Evolutionary conservation across 2,888 invertebrate genomes (phyloP), one percentile per base, ranked within the genome.

Genomic region (Lamproptera curius): DNA sequence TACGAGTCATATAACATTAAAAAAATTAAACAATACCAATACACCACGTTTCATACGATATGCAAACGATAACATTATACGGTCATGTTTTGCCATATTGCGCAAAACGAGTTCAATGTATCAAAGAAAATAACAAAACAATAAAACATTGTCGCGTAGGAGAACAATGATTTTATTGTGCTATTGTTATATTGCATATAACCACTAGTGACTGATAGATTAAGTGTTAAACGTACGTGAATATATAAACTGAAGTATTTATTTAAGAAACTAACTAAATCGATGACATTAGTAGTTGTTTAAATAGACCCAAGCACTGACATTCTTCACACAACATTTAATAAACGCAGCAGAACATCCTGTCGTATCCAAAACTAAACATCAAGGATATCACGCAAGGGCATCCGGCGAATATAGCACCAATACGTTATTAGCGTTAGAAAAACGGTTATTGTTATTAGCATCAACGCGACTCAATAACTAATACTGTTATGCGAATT

Each of bases 91-190:
- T 28, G n/a, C 10, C 9, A 10, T 28, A 28, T 10, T 28, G 28
- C 28, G 28, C 28, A 28, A 38, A 20, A n/a, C n/a, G n/a, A 31
- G 4, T 36, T 36, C 8, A 36, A 37, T 37, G 16, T 26, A 49
- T 49, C 38, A 20, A 47, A 33, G 23, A 47, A 33, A 47, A 42
- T 23, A 36, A 23, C 26, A 16, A 14, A 26, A 42, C 38, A 42
- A 38, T 23, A 26, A 42, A 20, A 23, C 40, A 23, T 42, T 42
- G 33, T 38, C 23, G 33, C 9, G 15, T 13, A 17, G 36, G 9
- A 42, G 20, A 47, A 38, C 23, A 33, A 42, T 2, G 11, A 15
- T 42, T n/a, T n/a, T 20, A 47, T 42, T 47, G 42, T 39, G 23
- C 13, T 2, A 14, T 3, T 8, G 16, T 1, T 5, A 9, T 10